Base-by-base conservation (phyloP, 2,113 vertebrate genomes). In the Xenopus borealis region DNA sequence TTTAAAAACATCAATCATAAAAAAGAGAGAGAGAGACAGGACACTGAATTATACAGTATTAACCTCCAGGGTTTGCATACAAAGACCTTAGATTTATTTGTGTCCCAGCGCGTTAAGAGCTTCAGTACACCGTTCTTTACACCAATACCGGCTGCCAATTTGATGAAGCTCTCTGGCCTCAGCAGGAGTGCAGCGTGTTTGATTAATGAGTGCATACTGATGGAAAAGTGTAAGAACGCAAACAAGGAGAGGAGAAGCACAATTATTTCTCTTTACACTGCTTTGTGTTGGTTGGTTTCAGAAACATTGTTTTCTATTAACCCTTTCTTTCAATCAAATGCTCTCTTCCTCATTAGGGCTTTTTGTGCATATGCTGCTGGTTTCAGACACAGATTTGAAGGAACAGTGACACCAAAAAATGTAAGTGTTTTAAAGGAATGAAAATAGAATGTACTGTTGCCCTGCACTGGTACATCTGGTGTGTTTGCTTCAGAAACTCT, bases 11-110 rank as follows among this genome's bases (percentile, higher is more conserved):
- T 93, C 91, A 95, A 94, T 94, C 95, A 90, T 88, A 91, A 92
- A 77, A 94, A 40, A 40, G 7, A 7, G n/a, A n/a, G n/a, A 93
- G 90, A 94, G 92, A 93, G 93, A 94, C 89, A 91, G 89, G 92
- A 92, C 91, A 92, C 71, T 90, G 88, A 94, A 95, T 96, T 96
- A 95, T 94, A 93, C 94, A 95, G 93, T 87, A 95, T 96, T 96
- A 96, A 96, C 95, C 95, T 96, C 94, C 90, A 93, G 91, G 92
- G 88, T 94, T 92, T 94, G 94, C 93, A 94, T 94, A 93, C 89
- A 93, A 93, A 94, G 94, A 93, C 90, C 84, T 92, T 81, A 90
- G 89, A 92, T 95, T 94, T 96, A 95, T 96, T 95, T 95, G 92
- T 93, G 93, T 90, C 89, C 82, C 81, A 88, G 84, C 79, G 85